These are phyloP conservation scores for Sander lucioperca DNA, from an alignment of 2,113 vertebrate species.

Conservation along the genomic window DNA sequence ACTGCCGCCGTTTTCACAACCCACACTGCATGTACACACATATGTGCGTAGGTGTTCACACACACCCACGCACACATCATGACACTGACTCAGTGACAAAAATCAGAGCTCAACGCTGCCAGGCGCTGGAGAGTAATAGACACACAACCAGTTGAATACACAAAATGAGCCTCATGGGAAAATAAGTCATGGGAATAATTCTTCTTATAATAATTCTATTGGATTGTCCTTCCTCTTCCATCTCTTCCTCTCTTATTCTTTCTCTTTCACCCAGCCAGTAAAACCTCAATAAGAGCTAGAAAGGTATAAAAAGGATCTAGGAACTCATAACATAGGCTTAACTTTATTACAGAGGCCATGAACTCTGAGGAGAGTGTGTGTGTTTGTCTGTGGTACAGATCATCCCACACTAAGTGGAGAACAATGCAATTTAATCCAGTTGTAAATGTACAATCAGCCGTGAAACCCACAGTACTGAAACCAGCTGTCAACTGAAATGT, in stretches of 20 bases:
- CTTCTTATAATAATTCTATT: neutral
- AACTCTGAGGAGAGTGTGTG: conserved; percentile 19
- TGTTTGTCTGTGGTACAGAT: neutral
- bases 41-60: conserved; percentile 54
- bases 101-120: conserved; percentile 28
- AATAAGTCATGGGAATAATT: conserved; percentile 11
- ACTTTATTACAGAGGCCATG: conserved; percentile 43
- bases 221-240: neutral
- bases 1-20: conserved; percentile 52
- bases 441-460: neutral
- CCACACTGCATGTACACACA: conserved; percentile 12
- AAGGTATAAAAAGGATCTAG: conserved; percentile 57
- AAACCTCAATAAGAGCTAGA: conserved; percentile 27
- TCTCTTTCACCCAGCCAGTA: neutral
- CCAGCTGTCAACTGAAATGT: neutral
- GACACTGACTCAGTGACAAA: conserved; percentile 34
- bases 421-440: conserved; percentile 7
- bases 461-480: neutral
- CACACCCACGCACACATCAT: conserved; percentile 16
- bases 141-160: conserved; percentile 28
- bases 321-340: conserved; percentile 60
- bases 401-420: neutral
- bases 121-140: conserved; percentile 16
- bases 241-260: neutral
- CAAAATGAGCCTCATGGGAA: conserved; percentile 20